Percentiles rank a stretch among this genome's conserved stretches.
These are phyloP conservation scores for Polyploca ridens DNA, from an alignment of 2,888 invertebrate genomes.

Conservation along the genomic window DNA sequence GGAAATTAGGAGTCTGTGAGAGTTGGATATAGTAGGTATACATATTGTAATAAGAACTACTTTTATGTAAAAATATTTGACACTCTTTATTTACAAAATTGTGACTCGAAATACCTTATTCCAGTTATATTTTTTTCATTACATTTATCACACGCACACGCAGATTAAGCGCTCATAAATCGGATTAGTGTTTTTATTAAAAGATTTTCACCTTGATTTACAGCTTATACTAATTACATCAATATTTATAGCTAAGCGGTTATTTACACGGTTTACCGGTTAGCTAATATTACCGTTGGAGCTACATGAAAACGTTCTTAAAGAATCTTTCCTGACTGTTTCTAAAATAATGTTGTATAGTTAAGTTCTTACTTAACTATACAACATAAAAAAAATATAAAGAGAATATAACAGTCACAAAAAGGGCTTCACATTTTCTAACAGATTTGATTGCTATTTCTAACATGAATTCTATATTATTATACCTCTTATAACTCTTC, in stretches of 20 bases:
- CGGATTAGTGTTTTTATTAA: not conserved
- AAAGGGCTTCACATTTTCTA: no score
- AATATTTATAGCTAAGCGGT: not conserved
- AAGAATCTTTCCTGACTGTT: no score
- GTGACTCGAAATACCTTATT: no score
- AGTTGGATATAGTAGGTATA: no score
- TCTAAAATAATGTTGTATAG: no score
- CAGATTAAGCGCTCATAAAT: not conserved
- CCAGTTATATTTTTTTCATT: no score
- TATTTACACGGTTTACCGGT: not conserved
- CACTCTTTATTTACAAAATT: conserved; percentile 37
- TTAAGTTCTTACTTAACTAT: no score
- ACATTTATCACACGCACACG: not conserved
- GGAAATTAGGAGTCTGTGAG: conserved; percentile 9
- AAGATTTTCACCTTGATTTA: not conserved
- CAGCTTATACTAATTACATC: not conserved
- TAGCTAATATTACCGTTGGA: not conserved
- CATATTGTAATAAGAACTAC: conserved; percentile 21
- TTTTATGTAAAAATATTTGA: conserved; percentile 35
- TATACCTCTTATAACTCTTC: no score
- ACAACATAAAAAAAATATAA: no score
- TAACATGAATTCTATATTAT: no score
- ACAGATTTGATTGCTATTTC: no score
- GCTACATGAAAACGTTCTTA: not conserved
- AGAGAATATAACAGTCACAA: not conserved